Evolutionary conservation across 1,140 invertebrate species (phyloP), one percentile per base, ranked within the genome.

Genomic region (Pararge aegeria): DNA sequence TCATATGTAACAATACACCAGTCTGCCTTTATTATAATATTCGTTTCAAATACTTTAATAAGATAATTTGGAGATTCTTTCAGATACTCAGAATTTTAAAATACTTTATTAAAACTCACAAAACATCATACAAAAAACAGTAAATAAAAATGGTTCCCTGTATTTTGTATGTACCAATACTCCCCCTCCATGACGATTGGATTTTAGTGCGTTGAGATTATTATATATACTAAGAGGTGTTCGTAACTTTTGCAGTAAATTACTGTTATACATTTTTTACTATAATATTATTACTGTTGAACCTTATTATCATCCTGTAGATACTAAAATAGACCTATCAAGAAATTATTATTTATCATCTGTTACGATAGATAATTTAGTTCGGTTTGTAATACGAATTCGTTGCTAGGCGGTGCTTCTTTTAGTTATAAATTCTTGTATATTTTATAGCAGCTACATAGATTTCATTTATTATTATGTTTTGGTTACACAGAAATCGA

Each of bases 151-250:
- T 4, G 24, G 24, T 24, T 24, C 24, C 7, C 2, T 24, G 24
- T 24, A 4, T 7, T 2, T 7, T 37, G 34, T 37, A 42, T 18
- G 15, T 42, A 2, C 4, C 1, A 42, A 42, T 42, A 42, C 38
- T 42, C 38, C 9, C 16, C 18, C 4, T 0, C 38, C 38, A 42
- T 42, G 38, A 42, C 38, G 0, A 5, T 16, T 9, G 38, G 13
- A 42, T 42, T 16, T 42, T 42, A 42, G 10, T 18, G 18, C 9
- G 12, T 42, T 42, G 38, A 42, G 38, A 42, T 42, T 42, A 42
- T 16, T 15, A 38, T 38, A 38, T n/a, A 12, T 15, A 38, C 10
- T 38, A n/a, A 38, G 9, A 5, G 34, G 9, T 38, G 10, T 38
- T 15, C 10, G 16, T 16, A 42, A 42, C 16, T 42, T 42, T 34